A percentile compares a stretch with the other conserved stretches of the same genome.
Evolutionary conservation across 2,113 vertebrate genomes (phyloP).

Genomic region (Ellobius talpinus): DNA sequence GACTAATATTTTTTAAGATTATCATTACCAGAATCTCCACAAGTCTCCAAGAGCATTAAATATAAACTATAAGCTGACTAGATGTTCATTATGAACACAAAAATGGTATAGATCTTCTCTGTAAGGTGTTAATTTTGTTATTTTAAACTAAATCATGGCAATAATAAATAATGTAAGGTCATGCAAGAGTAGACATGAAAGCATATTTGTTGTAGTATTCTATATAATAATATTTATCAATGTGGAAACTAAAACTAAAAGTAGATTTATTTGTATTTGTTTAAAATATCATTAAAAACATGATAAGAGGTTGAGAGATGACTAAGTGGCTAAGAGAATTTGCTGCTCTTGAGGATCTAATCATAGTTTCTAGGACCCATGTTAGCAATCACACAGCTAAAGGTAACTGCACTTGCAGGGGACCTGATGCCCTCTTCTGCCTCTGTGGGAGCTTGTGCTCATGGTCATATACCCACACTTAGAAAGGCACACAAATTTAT

Average conservation of each 20-base stretch:
- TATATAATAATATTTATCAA: constrained; percentile 13
- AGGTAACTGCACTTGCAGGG: neutral
- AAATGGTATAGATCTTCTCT: neutral
- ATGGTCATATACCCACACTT: neutral
- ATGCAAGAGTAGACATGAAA: neutral
- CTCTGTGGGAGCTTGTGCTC: no score
- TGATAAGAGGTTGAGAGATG: no score
- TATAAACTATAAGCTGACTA: constrained; percentile 7
- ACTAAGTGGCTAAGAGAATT: neutral
- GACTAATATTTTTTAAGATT: constrained; percentile 23
- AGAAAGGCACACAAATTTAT: neutral
- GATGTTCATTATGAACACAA: neutral
- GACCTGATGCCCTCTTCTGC: neutral
- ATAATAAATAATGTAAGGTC: neutral
- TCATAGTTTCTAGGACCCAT: neutral
- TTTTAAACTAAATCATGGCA: constrained; percentile 4
- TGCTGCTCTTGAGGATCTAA: neutral
- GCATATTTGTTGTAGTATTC: neutral
- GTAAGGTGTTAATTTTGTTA: neutral
- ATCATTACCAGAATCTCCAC: neutral
- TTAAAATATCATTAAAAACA: neutral
- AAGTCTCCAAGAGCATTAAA: neutral
- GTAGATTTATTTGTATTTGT: neutral
- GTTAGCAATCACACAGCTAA: neutral
- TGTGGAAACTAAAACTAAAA: neutral